These are phyloP conservation scores for Alligator sinensis DNA, from an alignment of 2,113 vertebrate genomes.

Conservation along the genomic window DNA sequence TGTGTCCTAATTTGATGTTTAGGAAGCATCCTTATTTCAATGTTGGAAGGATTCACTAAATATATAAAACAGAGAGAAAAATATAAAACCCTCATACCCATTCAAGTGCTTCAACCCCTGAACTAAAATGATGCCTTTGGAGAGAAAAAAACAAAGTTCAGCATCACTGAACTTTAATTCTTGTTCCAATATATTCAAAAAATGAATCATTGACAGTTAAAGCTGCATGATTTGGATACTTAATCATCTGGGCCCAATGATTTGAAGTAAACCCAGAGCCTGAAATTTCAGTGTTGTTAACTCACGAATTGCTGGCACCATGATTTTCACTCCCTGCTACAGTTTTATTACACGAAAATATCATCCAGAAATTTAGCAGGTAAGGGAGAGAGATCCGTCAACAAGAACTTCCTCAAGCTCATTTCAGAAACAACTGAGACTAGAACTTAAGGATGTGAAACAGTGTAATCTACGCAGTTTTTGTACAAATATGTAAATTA, in stretches of 20 bases:
- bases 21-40: not conserved
- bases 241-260: not conserved
- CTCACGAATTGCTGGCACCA: not conserved
- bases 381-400: not conserved
- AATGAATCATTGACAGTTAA: not conserved
- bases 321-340: not conserved
- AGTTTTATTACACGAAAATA: not conserved
- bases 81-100: not conserved
- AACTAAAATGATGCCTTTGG: not conserved
- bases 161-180: not conserved
- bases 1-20: not conserved
- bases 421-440: not conserved
- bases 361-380: not conserved
- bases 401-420: rapidly evolving
- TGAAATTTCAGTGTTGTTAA: not conserved
- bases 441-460: not conserved
- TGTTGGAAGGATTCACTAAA: not conserved
- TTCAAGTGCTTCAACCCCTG: not conserved
- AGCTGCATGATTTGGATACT: rapidly evolving
- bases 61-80: not conserved
- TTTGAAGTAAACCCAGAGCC: not conserved
- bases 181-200: not conserved
- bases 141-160: not conserved
- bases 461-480: not conserved
- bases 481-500: too few relatives aligned